A percentile compares a stretch with the other conserved stretches of the same genome.
phyloP scores from a whole-genome alignment of 2,113 vertebrate genomes.

The Colossoma macropomum region DNA sequence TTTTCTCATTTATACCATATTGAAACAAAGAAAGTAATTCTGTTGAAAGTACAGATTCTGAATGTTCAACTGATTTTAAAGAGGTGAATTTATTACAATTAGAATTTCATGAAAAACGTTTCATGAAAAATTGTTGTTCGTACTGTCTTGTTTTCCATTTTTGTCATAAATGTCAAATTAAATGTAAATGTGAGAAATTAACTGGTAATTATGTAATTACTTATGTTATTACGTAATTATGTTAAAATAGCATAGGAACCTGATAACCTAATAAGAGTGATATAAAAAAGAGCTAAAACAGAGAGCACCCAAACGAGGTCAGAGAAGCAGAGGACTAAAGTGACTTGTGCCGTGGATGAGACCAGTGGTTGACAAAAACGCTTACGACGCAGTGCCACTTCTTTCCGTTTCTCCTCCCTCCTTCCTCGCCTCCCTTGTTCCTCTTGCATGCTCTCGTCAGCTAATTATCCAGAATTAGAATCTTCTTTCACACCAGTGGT shows the following conservation, averaged over 20 bases:
- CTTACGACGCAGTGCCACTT: slow-evolving; percentile 70
- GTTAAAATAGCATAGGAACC: neutral
- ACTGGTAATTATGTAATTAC: neutral
- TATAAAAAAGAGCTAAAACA: neutral
- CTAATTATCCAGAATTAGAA: slow-evolving; percentile 85
- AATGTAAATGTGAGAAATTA: no score
- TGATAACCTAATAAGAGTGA: neutral
- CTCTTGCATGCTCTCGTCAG: slow-evolving; percentile 75
- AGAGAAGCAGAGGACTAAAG: slow-evolving; percentile 43
- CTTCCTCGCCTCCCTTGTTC: slow-evolving; percentile 42
- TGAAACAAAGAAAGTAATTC: no score
- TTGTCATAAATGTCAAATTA: no score
- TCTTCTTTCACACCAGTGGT: slow-evolving; percentile 84
- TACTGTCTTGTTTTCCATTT: neutral
- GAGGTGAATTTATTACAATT: no score
- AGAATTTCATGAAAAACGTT: no score
- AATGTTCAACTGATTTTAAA: no score
- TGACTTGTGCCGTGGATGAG: slow-evolving; percentile 32
- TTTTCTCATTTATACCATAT: no score
- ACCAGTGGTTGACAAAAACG: slow-evolving; percentile 71
- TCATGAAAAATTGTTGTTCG: no score
- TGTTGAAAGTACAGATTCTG: no score
- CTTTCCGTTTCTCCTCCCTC: slow-evolving; percentile 59
- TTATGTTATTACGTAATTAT: neutral
- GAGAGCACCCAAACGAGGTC: slow-evolving; percentile 62